Evolutionary conservation across 1,140 invertebrate genomes (phyloP).

Genomic region (Holotrichia oblita): DNA sequence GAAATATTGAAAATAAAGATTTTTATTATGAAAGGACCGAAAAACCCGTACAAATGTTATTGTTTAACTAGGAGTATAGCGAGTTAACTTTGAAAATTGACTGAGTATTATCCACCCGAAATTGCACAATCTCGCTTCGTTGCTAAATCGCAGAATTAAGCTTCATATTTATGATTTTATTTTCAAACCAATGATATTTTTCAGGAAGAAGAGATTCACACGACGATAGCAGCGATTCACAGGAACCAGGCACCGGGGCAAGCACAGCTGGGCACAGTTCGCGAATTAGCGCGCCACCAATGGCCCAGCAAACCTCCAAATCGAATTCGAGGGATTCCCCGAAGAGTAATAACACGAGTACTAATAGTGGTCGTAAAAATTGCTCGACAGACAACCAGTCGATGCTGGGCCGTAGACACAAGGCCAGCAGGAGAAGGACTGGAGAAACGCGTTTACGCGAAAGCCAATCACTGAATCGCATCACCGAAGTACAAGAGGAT

Average conservation of each 20-base stretch:
- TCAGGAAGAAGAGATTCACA: constrained; percentile 71
- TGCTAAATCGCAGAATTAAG: too few species aligned
- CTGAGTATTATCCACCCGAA: too few species aligned
- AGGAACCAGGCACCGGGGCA: constrained; percentile 60
- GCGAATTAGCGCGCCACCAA: constrained; percentile 41
- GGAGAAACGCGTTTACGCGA: constrained; percentile 77
- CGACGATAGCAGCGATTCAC: constrained; percentile 80
- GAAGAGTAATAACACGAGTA: constrained; percentile 55
- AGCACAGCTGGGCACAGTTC: constrained; percentile 60
- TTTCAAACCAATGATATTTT: background rate
- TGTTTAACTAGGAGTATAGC: too few species aligned
- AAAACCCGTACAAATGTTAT: too few species aligned
- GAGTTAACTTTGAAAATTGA: too few species aligned
- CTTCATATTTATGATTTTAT: too few species aligned
- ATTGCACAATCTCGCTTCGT: too few species aligned
- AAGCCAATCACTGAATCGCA: constrained; percentile 83
- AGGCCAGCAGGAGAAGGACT: constrained; percentile 67
- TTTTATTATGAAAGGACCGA: too few species aligned
- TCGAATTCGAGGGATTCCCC: constrained; percentile 43
- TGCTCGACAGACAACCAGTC: constrained; percentile 53
- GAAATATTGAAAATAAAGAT: too few species aligned
- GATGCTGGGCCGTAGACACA: constrained; percentile 63
- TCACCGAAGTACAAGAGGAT: constrained; percentile 79
- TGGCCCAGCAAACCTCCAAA: constrained; percentile 52
- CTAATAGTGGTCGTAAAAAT: constrained; percentile 57